phyloP scores from a whole-genome alignment of 2,797 vertebrate genomes.

The Adrianichthys oophorus region DNA sequence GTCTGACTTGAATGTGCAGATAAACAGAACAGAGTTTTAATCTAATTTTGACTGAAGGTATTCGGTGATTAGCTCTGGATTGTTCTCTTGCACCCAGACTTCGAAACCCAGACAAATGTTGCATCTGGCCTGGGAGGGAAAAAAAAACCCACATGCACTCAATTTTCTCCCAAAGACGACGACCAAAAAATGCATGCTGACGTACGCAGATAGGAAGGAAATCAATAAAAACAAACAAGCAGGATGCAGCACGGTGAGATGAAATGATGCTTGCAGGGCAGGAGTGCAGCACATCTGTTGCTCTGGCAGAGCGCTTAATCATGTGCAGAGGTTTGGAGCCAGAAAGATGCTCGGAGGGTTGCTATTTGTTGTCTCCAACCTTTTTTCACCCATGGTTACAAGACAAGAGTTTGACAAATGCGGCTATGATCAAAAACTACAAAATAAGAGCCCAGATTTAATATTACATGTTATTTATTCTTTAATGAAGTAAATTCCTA shows the following conservation, averaged over 20 bases:
- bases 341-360: conserved; percentile 32
- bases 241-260: conserved; percentile 60
- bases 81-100: conserved; percentile 28
- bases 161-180: conserved; percentile 73
- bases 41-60: conserved; percentile 59
- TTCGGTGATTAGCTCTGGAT: conserved; percentile 59
- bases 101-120: conserved; percentile 46
- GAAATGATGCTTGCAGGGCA: conserved; percentile 56
- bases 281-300: conserved; percentile 73
- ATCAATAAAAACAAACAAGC: conserved; percentile 70
- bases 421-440: neutral
- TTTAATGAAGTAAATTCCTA: conserved; percentile 17
- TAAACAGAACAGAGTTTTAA: conserved; percentile 57
- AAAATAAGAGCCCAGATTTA: neutral
- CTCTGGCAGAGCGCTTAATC: conserved; percentile 60
- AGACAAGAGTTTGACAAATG: neutral
- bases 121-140: conserved; percentile 56
- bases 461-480: neutral
- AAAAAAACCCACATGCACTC: conserved; percentile 70
- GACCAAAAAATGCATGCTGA: conserved; percentile 66
- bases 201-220: conserved; percentile 75
- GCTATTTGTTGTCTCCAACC: conserved; percentile 20
- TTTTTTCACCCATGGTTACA: conserved; percentile 21
- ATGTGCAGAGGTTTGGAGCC: conserved; percentile 51
- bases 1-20: conserved; percentile 53